Evolutionary conservation across 2,113 vertebrate genomes (phyloP).

Genomic region (Festucalex cinctus): DNA sequence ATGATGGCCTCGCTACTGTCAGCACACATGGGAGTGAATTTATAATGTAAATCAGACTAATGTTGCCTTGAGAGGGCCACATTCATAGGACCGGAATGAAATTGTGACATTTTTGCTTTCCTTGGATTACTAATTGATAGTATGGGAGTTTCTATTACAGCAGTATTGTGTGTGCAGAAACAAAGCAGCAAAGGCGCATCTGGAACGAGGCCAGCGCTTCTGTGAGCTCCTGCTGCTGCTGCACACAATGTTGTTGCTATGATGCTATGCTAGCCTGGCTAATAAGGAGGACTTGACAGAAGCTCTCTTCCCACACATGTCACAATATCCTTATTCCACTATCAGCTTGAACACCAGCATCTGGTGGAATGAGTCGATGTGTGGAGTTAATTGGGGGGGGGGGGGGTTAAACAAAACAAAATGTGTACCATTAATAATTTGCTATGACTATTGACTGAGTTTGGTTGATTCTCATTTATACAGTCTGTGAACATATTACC

Average conservation of each 20-base stretch:
- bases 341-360: conserved; percentile 14
- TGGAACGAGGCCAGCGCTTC: conserved; percentile 43
- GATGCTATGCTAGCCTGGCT: conserved; percentile 2
- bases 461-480: background rate
- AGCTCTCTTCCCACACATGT: conserved; percentile 8
- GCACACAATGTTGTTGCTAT: background rate
- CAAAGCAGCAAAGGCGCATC: conserved; percentile 15
- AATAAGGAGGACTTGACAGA: conserved; percentile 13
- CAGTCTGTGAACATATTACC: background rate
- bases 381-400: conserved; percentile 3
- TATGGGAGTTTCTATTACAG: conserved; percentile 23
- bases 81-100: conserved; percentile 24
- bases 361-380: conserved; percentile 26
- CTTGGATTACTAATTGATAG: conserved; percentile 46
- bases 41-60: conserved; percentile 36
- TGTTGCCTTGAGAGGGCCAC: conserved; percentile 4
- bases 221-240: conserved; percentile 39
- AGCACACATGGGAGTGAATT: conserved; percentile 58
- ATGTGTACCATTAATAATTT: conserved; percentile 28
- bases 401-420: conserved; percentile 27
- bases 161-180: conserved; percentile 7
- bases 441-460: conserved; percentile 10
- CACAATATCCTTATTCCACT: conserved; percentile 11
- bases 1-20: conserved; percentile 57
- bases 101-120: conserved; percentile 41